Conservation (phyloP, 2,797 vertebrate species). For the Hippopotamyrus pictus region DNA sequence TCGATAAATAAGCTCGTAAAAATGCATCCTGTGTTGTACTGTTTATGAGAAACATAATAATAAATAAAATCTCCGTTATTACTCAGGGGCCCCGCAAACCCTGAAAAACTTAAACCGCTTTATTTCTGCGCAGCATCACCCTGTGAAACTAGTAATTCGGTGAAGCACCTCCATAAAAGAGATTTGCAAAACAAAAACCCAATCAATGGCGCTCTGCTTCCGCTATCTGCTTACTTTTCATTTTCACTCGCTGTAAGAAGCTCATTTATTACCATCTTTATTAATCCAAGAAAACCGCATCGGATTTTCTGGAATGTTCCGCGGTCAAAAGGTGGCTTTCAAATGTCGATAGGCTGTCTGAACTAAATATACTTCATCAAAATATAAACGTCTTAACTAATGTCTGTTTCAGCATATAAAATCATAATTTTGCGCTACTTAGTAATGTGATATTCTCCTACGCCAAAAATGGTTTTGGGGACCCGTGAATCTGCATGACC, state of each 20-base stretch:
- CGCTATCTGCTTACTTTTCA: not conserved
- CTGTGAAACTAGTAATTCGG: not conserved
- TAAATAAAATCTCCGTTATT: not conserved
- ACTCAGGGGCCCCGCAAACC: not conserved
- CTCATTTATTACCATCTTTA: not conserved
- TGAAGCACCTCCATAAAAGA: not conserved
- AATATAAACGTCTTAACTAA: not conserved
- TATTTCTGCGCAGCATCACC: not conserved
- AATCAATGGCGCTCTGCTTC: not conserved
- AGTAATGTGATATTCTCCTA: not conserved
- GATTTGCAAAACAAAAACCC: not conserved
- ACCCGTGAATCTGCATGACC: not conserved
- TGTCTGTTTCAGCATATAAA: not conserved
- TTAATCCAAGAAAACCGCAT: not conserved
- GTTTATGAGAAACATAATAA: not conserved
- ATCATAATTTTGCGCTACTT: not conserved
- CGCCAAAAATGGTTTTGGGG: not conserved
- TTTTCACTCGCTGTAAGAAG: not conserved
- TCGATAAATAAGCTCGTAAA: not conserved
- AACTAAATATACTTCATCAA: not conserved
- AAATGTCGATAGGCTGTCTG: not conserved
- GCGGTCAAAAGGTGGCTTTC: not conserved
- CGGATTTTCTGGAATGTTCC: not conserved
- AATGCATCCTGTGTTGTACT: not conserved
- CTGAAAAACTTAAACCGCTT: no score